phyloP scores from a whole-genome alignment of 2,113 vertebrate genomes.

The Forbesichthys papilliferus region DNA sequence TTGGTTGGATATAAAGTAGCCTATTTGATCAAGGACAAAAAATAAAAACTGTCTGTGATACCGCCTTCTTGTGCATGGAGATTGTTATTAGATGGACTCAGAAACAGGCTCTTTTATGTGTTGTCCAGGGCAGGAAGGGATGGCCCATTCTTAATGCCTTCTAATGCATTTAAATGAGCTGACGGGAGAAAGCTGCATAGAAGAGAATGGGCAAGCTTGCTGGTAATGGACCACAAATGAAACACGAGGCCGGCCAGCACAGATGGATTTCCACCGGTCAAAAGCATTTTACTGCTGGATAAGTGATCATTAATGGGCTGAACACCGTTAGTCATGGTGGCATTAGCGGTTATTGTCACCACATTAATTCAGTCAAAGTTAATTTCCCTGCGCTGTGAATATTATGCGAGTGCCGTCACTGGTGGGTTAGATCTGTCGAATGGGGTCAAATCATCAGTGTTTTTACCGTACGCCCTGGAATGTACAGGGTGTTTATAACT shows the following conservation, averaged over 20 bases:
- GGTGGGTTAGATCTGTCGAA: too few species aligned
- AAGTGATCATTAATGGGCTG: constrained; percentile 5
- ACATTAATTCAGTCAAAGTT: too few species aligned
- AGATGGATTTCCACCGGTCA: constrained; percentile 23
- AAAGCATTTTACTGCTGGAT: constrained; percentile 1
- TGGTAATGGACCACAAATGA: constrained; percentile 46
- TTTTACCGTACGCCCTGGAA: too few species aligned
- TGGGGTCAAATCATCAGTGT: too few species aligned
- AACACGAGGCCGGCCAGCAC: constrained; percentile 19
- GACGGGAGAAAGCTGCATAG: constrained; percentile 36
- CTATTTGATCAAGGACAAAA: too few species aligned
- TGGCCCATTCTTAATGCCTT: constrained; percentile 49
- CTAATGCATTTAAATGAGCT: constrained; percentile 62
- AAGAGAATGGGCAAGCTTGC: constrained; percentile 19
- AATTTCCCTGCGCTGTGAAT: too few species aligned
- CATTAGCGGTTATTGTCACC: not conserved
- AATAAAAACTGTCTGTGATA: not conserved
- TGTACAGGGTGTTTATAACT: too few species aligned
- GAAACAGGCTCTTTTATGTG: constrained; percentile 44
- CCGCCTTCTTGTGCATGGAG: not conserved
- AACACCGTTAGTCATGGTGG: not conserved
- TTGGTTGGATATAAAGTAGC: too few species aligned
- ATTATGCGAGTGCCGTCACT: too few species aligned
- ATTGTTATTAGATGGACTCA: too few species aligned
- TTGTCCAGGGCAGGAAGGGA: constrained; percentile 38